Evolutionary conservation across 2,113 vertebrate genomes (phyloP).

Genomic region (Archocentrus centrarchus): DNA sequence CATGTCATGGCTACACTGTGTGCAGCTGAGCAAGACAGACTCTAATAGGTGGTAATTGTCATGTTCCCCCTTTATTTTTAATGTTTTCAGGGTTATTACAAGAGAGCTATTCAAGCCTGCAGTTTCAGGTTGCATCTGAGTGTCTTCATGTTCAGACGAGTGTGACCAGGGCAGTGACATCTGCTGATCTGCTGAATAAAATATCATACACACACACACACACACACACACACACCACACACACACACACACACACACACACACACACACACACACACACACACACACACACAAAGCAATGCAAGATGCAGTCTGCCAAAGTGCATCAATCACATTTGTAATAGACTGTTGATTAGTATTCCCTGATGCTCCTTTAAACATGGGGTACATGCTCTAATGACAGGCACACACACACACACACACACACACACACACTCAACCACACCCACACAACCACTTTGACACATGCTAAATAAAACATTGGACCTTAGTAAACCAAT

Average conservation of each 20-base stretch:
- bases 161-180: conserved; percentile 68
- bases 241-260: conserved; percentile 17
- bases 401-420: not conserved
- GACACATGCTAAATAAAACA: conserved; percentile 79
- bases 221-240: not conserved
- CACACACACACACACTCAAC: not conserved
- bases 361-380: conserved; percentile 43
- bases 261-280: not conserved
- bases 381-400: conserved; percentile 17
- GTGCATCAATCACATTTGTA: conserved; percentile 51
- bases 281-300: conserved; percentile 4
- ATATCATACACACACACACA: conserved; percentile 38
- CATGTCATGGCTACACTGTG: not conserved
- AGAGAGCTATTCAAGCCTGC: conserved; percentile 62
- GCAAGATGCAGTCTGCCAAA: conserved; percentile 38
- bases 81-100: conserved; percentile 79
- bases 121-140: conserved; percentile 69
- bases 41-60: conserved; percentile 80
- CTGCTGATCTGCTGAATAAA: conserved; percentile 66
- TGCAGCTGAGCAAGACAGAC: conserved; percentile 45
- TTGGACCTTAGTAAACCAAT: conserved; percentile 74
- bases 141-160: conserved; percentile 71
- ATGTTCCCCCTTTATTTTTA: conserved; percentile 78
- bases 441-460: conserved; percentile 59
- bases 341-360: conserved; percentile 58